phyloP scores from a whole-genome alignment of 2,113 vertebrate genomes.

The Sialia sialis region DNA sequence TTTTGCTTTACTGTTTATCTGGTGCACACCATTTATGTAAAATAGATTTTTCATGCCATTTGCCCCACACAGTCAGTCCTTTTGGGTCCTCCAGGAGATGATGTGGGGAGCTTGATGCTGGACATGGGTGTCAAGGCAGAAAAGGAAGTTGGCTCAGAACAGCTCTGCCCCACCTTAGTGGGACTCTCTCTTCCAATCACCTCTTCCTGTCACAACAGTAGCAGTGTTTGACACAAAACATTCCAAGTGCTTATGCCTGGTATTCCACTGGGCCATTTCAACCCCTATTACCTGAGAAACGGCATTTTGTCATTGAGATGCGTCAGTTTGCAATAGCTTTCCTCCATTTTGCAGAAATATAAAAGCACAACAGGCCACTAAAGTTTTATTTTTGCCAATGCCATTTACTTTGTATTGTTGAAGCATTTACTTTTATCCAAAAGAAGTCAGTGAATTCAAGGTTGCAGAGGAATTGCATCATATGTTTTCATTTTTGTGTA shows the following conservation, averaged over 20 bases:
- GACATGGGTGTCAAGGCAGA: not conserved
- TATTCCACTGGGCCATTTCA: not conserved
- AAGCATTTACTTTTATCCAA: not conserved
- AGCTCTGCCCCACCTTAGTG: fast-evolving
- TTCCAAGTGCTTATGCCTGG: not conserved
- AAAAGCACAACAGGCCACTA: not conserved
- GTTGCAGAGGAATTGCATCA: not conserved
- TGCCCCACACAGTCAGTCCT: not conserved
- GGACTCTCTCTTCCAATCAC: not conserved
- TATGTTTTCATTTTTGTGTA: not conserved
- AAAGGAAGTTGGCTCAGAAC: not conserved
- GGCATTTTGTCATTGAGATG: not conserved
- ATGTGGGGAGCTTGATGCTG: fast-evolving
- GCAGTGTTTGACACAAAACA: not conserved
- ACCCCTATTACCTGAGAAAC: not conserved
- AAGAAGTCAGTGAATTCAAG: not conserved
- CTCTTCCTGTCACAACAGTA: fast-evolving
- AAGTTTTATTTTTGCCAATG: not conserved
- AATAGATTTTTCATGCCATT: not conserved
- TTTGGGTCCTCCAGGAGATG: not conserved
- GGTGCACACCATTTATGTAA: not conserved
- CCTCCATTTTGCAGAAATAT: not conserved
- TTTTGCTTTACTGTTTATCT: not conserved
- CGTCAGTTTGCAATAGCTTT: not conserved
- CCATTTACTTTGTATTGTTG: not conserved